phyloP scores from a whole-genome alignment of 2,113 vertebrate genomes.

The Spilogale gracilis region DNA sequence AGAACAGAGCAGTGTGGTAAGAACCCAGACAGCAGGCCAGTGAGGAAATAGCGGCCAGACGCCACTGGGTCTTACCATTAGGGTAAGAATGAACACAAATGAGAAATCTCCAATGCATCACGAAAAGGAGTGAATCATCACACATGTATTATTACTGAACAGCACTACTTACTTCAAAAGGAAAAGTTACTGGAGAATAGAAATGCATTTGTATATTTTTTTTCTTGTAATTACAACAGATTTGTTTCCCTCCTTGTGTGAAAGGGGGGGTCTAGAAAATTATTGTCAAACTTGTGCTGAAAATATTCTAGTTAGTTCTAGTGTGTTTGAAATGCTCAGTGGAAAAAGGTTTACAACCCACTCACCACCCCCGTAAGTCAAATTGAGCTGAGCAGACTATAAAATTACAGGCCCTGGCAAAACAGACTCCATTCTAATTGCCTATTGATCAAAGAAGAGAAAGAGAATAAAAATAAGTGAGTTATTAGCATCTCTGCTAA shows the following conservation, averaged over 20 bases:
- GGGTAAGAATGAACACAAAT: background rate
- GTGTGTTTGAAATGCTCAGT: constrained; percentile 37
- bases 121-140: background rate
- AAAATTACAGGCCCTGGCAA: background rate
- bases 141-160: background rate
- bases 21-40: background rate
- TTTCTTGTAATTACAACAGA: background rate
- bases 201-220: constrained; percentile 30
- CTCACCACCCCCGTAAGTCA: background rate
- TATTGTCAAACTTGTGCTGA: constrained; percentile 42
- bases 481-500: constrained; percentile 36
- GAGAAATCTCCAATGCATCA: background rate
- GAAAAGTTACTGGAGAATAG: constrained; percentile 37
- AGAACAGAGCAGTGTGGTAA: background rate
- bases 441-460: constrained; percentile 43
- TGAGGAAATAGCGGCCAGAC: background rate
- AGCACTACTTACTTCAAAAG: background rate
- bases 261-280: constrained; percentile 42
- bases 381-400: background rate
- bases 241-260: constrained; percentile 28
- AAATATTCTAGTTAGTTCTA: constrained; percentile 28
- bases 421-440: constrained; percentile 45
- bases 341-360: constrained; percentile 32
- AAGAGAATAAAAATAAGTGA: constrained; percentile 42
- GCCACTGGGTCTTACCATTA: background rate